Evolutionary conservation across 2,113 vertebrate genomes (phyloP), one percentile per base, ranked within the genome.

Genomic region (Tychaedon coryphoeus): DNA sequence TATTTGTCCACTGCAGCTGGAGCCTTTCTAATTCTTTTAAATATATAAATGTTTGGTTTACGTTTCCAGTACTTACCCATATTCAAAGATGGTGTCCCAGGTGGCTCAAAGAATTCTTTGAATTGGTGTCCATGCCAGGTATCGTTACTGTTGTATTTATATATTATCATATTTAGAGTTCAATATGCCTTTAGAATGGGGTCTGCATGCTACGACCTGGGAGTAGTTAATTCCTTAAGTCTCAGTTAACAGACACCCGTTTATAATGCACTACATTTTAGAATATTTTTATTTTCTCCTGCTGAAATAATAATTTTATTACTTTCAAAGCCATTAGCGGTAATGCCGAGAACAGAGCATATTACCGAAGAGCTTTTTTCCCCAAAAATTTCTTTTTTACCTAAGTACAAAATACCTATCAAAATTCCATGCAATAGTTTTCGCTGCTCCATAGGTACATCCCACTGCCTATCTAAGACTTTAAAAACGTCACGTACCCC

Each of bases 401-500:
- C 5, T 25, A 54, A 58, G 24, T 54, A 75, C 20, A 57, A 65
- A 86, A 53, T 42, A 81, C 28, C 38, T 67, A 31, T 61, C 47
- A 36, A 60, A 57, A 25, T 34, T 36, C 38, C 40, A 16, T 38
- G 8, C 24, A 28, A 70, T 50, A 43, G 28, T 58, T 86, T 66
- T 57, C 71, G 82, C 57, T 61, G 43, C 62, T 72, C 56, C 40
- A 0, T 26, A 51, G 82, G 61, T 19, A 51, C 43, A 66, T 79
- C 78, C 65, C 78, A 33, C 25, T 75, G 42, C 77, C 36, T 33
- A 85, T 33, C 70, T 69, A 36, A 81, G 94, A 93, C 84, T 77
- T 95, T 95, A 87, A 93, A 95, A 96, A 72, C 22, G 69, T 83
- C 91, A 31, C 75, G 64, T 15, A 8, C 8, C 19, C 64, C 78